Base-by-base conservation (phyloP, 2,888 invertebrate species). In the Chrysolina haemoptera region DNA sequence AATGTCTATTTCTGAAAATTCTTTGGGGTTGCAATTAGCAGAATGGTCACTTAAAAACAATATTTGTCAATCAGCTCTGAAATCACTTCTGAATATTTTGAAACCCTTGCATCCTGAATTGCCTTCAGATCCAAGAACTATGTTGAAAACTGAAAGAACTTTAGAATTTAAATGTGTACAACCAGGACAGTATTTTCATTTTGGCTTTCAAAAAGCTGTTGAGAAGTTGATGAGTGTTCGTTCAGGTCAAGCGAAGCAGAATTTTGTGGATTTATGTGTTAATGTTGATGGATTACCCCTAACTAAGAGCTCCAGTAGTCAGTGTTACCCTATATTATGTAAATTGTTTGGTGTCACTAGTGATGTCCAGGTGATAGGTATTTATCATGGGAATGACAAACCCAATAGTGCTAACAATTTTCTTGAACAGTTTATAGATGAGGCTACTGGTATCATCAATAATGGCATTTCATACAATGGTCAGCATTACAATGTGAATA, bases 91-190 rank as follows among this genome's bases (percentile, higher is more conserved):
- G 10, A 59, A 35, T 40, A 68, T 55, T 68, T 70, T 70, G 43
- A 70, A 70, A 50, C 70, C 70, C 18, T n/a, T 70, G 41, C 70
- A 70, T 43, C 27, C 18, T 55, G 70, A 40, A 66, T 70, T 76
- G 50, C 72, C 74, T 35, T 43, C 62, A 41, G 73, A 75, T 75
- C 67, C 75, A 16, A 20, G 77, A 62, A 73, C 73, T 46, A 64
- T 67, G 50, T 67, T 67, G 53, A 67, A 67, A 67, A 67, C 67
- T 53, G 53, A 50, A 53, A 67, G 40, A 53, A 53, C 50, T 53
- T 53, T 40, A 53, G 53, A 53, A 53, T 67, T 67, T 16, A 67
- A 67, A 53, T 53, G 27, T 53, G 53, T 67, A 53, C 50, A 67
- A 53, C 67, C 67, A 67, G 67, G 67, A 27, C 50, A 53, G n/a